These are phyloP conservation scores for Clusia tigrina DNA, from an alignment of 2,888 invertebrate genomes.

Conservation along the genomic window DNA sequence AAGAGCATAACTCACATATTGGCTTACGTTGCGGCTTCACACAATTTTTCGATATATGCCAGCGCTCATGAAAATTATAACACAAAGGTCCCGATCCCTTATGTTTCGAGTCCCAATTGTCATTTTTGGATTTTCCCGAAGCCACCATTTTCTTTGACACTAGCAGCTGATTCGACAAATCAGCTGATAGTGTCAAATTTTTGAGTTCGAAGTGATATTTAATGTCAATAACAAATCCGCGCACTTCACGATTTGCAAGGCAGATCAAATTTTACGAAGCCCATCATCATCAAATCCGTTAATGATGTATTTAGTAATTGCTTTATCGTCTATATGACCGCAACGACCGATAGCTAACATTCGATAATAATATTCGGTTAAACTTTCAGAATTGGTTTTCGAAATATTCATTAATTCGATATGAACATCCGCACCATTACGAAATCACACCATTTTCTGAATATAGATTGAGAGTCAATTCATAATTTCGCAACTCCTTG, in stretches of 20 bases:
- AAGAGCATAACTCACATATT: constrained; percentile 13
- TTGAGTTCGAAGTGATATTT: constrained; percentile 4
- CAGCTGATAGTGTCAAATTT: not conserved
- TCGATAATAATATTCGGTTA: constrained; percentile 2
- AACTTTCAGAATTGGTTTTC: not conserved
- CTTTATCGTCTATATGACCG: constrained; percentile 14
- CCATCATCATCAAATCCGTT: not conserved
- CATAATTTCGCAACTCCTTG: no score
- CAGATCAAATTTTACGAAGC: not conserved
- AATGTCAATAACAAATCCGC: not conserved
- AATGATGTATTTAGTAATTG: constrained; percentile 22
- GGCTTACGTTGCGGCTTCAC: constrained; percentile 2
- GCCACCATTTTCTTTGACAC: not conserved
- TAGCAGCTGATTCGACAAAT: not conserved
- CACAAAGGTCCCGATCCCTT: constrained; percentile 1
- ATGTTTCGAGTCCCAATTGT: not conserved
- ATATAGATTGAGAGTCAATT: no score
- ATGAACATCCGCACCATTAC: not conserved
- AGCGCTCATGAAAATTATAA: constrained; percentile 22
- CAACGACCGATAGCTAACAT: not conserved
- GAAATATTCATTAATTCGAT: constrained; percentile 1
- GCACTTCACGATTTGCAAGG: constrained; percentile 12
- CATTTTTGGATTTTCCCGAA: not conserved
- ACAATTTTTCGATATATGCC: constrained; percentile 22
- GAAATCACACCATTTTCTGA: no score